Evolutionary conservation across 1,140 invertebrate genomes (phyloP).

Genomic region (Antheraea mylitta): DNA sequence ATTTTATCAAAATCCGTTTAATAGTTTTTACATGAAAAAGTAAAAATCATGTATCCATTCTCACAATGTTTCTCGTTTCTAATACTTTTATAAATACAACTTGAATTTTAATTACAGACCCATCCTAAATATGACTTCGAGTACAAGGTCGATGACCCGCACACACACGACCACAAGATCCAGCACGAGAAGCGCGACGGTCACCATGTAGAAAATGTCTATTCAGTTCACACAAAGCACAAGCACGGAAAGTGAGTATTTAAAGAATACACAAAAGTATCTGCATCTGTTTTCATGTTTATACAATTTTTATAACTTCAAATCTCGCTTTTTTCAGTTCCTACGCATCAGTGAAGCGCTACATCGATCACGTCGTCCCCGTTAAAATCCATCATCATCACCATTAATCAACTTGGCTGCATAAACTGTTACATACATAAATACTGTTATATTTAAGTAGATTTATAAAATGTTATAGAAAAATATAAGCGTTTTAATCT

Average conservation of each 20-base stretch:
- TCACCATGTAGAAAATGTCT: conserved; percentile 53
- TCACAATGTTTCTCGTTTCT: no score
- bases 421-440: not conserved
- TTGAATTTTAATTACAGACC: conserved; percentile 24
- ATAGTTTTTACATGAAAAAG: no score
- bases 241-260: conserved; percentile 2
- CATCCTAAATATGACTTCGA: conserved; percentile 61
- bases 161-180: conserved; percentile 48
- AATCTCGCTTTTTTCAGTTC: not conserved
- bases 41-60: no score
- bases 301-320: not conserved
- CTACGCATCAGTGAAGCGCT: conserved; percentile 10
- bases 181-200: conserved; percentile 51
- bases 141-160: conserved; percentile 64
- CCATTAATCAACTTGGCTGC: conserved; percentile 4
- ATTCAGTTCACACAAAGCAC: conserved; percentile 1
- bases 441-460: not conserved
- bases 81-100: not conserved
- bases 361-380: conserved; percentile 24
- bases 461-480: not conserved
- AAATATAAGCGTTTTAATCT: not conserved
- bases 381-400: conserved; percentile 19
- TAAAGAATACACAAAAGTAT: not conserved
- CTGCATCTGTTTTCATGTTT: not conserved
- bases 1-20: no score